Evolutionary conservation across 92 coral and sea anemone species (phyloP), one percentile per base, ranked within the genome.

Genomic region (Parazoanthus swiftii): DNA sequence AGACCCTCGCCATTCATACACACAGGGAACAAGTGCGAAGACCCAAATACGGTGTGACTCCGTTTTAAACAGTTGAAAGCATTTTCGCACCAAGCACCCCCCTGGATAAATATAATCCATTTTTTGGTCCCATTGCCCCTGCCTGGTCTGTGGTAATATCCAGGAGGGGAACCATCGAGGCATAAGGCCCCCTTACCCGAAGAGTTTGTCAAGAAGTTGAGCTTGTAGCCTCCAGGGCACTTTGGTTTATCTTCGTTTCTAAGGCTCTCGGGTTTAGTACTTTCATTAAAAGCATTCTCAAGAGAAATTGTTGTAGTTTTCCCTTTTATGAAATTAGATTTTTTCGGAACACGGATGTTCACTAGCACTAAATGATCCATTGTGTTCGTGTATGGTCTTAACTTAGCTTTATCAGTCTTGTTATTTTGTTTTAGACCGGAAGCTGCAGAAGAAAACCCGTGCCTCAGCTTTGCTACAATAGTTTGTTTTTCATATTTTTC

Each of bases 111-210:
- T 58, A 90, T 46, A 35, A 86, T 81, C 92, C 92, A 90, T 39
- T 86, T 90, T 10, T 77, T 39, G 74, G 79, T 86, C 5, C 71
- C 92, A 15, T 16, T 54, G 18, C 9, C 20, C 18, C 59, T 54
- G 59, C 59, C 59, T 54, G 59, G 59, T 54, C 59, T 54, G 59
- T 13, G 14, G 59, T 54, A 54, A 11, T 54, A 54, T 18, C 59
- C 59, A 54, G 59, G 59, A 54, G 95, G 92, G 59, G 95, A 91
- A 9, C 93, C 93, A 74, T 93, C 93, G 6, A 93, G 88, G 42
- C 95, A 93, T 6, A 86, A 87, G 35, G 95, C 95, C 36, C 92
- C 95, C 44, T 1, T 20, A 29, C 15, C 16, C 37, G 86, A 74
- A 33, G 80, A 83, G n/a, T 70, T 74, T 13, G 70, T 33, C 42